phyloP scores from a whole-genome alignment of 2,888 invertebrate species.

The Eretmocerus hayati region DNA sequence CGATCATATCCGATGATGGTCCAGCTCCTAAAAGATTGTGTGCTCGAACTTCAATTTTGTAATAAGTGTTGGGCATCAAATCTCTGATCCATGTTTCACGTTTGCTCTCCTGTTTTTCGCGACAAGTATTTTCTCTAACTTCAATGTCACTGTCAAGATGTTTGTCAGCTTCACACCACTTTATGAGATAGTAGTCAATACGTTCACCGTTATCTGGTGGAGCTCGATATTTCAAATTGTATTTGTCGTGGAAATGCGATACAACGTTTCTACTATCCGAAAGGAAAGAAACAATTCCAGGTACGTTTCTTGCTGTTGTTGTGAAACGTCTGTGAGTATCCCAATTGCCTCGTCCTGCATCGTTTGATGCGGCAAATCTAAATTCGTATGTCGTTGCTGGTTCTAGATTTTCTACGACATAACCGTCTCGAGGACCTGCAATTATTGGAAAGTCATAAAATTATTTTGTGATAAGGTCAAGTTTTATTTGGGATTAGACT shows the following conservation, averaged over 20 bases:
- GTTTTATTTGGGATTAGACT: not conserved
- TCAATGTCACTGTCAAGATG: constrained; percentile 62
- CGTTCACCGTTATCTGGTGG: constrained; percentile 86
- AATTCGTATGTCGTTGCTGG: constrained; percentile 75
- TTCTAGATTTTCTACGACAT: constrained; percentile 70
- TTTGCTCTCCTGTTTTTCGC: constrained; percentile 55
- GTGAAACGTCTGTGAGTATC: constrained; percentile 57
- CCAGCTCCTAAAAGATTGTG: constrained; percentile 82
- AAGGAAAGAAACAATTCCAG: constrained; percentile 64
- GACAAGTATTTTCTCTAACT: constrained; percentile 52
- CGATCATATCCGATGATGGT: constrained; percentile 65
- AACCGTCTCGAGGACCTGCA: constrained; percentile 56
- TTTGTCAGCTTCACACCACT: constrained; percentile 69
- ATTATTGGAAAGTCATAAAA: not conserved
- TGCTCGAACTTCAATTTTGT: constrained; percentile 77
- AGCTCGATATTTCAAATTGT: constrained; percentile 75
- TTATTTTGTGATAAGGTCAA: not conserved
- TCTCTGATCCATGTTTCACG: constrained; percentile 61
- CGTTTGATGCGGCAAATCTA: constrained; percentile 77
- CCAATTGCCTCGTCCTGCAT: constrained; percentile 75
- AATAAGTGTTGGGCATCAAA: constrained; percentile 71
- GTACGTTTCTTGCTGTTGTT: constrained; percentile 71
- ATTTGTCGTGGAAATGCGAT: constrained; percentile 69
- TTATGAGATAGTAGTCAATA: constrained; percentile 74
- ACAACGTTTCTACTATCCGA: constrained; percentile 41